Base-by-base conservation (phyloP, 2,797 vertebrate genomes). In the Diplodus sargus region DNA sequence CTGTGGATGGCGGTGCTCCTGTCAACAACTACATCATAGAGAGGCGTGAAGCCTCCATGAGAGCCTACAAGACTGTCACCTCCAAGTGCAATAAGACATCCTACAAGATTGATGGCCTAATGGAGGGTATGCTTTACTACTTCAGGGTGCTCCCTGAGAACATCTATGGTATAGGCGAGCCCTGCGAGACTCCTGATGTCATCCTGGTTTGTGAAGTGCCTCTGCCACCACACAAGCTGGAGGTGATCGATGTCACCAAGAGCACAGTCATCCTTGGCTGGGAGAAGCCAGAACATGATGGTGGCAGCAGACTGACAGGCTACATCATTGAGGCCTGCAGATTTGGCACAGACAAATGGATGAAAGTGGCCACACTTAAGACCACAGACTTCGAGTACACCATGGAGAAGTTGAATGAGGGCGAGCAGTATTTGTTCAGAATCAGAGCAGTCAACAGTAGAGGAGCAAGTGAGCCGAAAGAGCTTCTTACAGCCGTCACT, bases 111-210 rank as follows among this genome's bases (percentile, higher is more conserved):
- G 95, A 96, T 30, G 95, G 96, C 77, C 95, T 99, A 72, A 90
- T 96, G 81, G 98, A 99, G 92, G 98, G 98, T 89, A 95, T 96
- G 93, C 91, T 99, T 64, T 99, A 99, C 93, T 99, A 99, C 90
- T 99, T 99, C 94, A 95, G 98, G 85, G 97, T 99, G 53, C 90
- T 99, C 18, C 97, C 98, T 70, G 98, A 99, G 94, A 99, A 99
- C 84, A 98, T 99, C 83, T 99, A 99, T 0, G 98, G 98, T 45
- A 93, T 99, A 12, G 98, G 98, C 60, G 98, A 99, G 90, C 94
- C 97, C 3, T 94, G 96, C 70, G 97, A 99, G 94, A 98, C 97
- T 66, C 92, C 94, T 12, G 98, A 99, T 76, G 94, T 97, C 15
- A 88, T 99, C 59, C 90, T 98, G 66, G 96, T 97, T 70, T 99